These are phyloP conservation scores for Acheta domesticus DNA, from an alignment of 2,888 invertebrate species.

Conservation along the genomic window DNA sequence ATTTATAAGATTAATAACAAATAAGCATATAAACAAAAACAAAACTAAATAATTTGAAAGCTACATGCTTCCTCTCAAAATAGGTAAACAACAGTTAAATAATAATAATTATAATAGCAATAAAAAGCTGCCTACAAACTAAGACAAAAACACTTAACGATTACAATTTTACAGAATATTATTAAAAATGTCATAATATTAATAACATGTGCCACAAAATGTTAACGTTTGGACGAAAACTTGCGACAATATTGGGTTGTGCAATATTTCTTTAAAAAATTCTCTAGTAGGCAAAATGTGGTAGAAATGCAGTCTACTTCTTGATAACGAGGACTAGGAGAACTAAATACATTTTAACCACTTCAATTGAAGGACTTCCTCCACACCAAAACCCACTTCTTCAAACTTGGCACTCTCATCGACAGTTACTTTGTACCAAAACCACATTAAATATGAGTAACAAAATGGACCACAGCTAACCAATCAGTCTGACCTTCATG, in stretches of 20 bases:
- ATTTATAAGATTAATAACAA: conserved; percentile 33
- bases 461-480: conserved; percentile 24
- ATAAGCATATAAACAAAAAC: conserved; percentile 31
- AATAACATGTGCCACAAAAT: conserved; percentile 34
- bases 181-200: conserved; percentile 31
- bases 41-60: conserved; percentile 27
- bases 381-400: neutral
- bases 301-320: conserved; percentile 26
- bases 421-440: conserved; percentile 31
- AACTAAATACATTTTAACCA: conserved; percentile 24
- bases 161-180: conserved; percentile 29
- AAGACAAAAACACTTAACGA: conserved; percentile 33
- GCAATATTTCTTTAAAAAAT: conserved; percentile 28
- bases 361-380: conserved; percentile 18
- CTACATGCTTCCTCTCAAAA: conserved; percentile 30
- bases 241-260: conserved; percentile 32
- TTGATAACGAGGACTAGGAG: conserved; percentile 33
- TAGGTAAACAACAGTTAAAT: conserved; percentile 31
- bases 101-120: conserved; percentile 21
- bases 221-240: conserved; percentile 34
- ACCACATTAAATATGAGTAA: conserved; percentile 26
- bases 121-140: conserved; percentile 36
- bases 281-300: conserved; percentile 34
- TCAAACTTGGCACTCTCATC: conserved; percentile 3
- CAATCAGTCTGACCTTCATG: conserved; percentile 28